Percentiles rank a stretch among this genome's conserved stretches.
phyloP scores from a whole-genome alignment of 2,113 vertebrate genomes.

The Macheiramphus alcinus region DNA sequence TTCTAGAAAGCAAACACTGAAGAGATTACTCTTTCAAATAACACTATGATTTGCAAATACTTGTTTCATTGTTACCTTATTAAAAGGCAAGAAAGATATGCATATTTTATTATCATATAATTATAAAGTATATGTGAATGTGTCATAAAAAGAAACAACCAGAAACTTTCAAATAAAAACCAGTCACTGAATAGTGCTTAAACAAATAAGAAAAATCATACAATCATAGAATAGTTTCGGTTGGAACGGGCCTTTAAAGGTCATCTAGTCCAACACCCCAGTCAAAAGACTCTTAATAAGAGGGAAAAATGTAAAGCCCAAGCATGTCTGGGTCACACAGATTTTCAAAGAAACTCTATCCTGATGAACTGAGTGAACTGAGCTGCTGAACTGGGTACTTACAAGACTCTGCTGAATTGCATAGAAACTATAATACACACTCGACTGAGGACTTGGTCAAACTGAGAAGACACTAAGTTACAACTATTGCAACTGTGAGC shows the following conservation, averaged over 20 bases:
- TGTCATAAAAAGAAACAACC: background rate
- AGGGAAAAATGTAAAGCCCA: background rate
- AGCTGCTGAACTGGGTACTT: background rate
- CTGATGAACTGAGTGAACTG: background rate
- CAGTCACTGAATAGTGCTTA: background rate
- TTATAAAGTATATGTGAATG: background rate
- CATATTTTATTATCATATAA: background rate
- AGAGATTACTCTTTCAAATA: background rate
- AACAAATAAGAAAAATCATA: background rate
- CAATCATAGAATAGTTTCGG: background rate
- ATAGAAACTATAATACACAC: background rate
- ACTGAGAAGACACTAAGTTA: background rate
- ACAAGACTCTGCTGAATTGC: background rate
- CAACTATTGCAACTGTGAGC: background rate
- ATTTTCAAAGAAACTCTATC: background rate
- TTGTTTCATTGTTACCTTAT: background rate
- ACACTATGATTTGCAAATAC: background rate
- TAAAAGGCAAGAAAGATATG: background rate
- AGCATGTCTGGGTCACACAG: background rate
- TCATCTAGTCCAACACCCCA: background rate
- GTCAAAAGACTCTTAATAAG: background rate
- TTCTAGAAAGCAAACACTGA: background rate
- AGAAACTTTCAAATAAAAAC: background rate
- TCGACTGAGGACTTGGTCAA: background rate
- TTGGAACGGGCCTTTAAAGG: background rate